Evolutionary conservation across 53 echinoderm and acorn worm genomes (phyloP), one percentile per base, ranked within the genome.

Genomic region (Arbacia lixula): DNA sequence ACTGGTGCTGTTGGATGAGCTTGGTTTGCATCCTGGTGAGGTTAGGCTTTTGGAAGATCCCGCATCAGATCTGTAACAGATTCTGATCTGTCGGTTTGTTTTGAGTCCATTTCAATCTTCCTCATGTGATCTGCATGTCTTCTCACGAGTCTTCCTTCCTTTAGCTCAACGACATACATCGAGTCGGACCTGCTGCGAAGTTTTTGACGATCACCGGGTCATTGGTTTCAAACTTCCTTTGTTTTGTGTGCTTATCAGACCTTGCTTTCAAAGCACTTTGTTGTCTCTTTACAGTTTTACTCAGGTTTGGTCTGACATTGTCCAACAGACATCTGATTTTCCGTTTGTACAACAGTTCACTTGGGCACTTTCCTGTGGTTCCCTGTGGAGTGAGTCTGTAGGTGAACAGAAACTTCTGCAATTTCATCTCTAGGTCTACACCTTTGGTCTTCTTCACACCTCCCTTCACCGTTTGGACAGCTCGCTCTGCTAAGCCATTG

Each of bases 181-280:
- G 84, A 11, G 91, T 87, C 22, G 87, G 85, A 17, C 87, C 91
- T 29, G 85, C 12, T 84, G 61, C 52, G 68, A 87, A 87, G 79
- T 85, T 91, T 72, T 87, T 91, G 2, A 68, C 88, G 16, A 87
- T 32, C 6, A 78, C 85, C 5, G 34, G 33, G 40, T 85, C 85
- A 25, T 52, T 36, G 1, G 57, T 42, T 8, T 76, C 50, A 3
- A 76, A 87, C 1, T 42, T 34, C 51, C 84, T 83, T 0, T 20
- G 14, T 28, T 75, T 90, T 11, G 65, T 31, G 2, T 41, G 65
- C 43, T 11, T 85, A 65, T 85, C 71, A 26, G 50, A 16, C 25
- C 53, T 14, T 2, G 83, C 20, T n/a, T 55, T 83, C 91, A 91
- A 83, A 53, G 66, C 58, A 19, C 16, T 66, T 33, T 66, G 31